Conservation (phyloP, 2,113 vertebrate genomes). For the Neoarius graeffei region DNA sequence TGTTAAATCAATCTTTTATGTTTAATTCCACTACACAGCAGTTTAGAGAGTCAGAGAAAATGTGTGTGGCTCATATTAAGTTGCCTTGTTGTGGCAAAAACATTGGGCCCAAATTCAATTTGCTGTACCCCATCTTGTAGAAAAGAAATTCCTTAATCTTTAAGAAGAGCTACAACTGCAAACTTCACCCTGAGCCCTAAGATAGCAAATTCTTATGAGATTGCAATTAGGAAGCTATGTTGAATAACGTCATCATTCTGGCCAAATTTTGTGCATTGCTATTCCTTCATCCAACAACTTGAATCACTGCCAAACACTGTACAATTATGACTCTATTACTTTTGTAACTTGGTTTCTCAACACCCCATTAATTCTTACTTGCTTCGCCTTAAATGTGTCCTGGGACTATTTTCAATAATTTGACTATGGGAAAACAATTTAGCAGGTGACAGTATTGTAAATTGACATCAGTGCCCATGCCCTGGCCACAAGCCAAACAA, state of each 20-base stretch:
- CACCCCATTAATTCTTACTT: slow-evolving; percentile 42
- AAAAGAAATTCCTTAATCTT: neutral
- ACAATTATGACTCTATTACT: slow-evolving; percentile 37
- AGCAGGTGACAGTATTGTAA: slow-evolving; percentile 6
- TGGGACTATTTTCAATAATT: neutral
- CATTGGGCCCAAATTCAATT: neutral
- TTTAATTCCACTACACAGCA: neutral
- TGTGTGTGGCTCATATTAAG: neutral
- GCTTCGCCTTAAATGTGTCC: slow-evolving; percentile 20
- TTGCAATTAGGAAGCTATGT: neutral
- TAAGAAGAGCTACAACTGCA: neutral
- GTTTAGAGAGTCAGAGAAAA: neutral
- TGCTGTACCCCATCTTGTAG: neutral
- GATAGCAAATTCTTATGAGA: neutral
- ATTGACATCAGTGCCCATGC: slow-evolving; percentile 2
- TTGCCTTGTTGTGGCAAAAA: slow-evolving; percentile 15
- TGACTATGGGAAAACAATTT: slow-evolving; percentile 9
- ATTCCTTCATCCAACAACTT: slow-evolving; percentile 29
- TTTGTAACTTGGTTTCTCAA: slow-evolving; percentile 34
- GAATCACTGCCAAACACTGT: slow-evolving; percentile 27
- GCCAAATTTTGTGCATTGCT: slow-evolving; percentile 18
- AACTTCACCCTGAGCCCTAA: neutral
- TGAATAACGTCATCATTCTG: slow-evolving; percentile 13
- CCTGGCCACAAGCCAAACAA: neutral
- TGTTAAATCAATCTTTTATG: neutral